Conservation (phyloP, 2,888 invertebrate genomes). For the Escarpia spicata region DNA sequence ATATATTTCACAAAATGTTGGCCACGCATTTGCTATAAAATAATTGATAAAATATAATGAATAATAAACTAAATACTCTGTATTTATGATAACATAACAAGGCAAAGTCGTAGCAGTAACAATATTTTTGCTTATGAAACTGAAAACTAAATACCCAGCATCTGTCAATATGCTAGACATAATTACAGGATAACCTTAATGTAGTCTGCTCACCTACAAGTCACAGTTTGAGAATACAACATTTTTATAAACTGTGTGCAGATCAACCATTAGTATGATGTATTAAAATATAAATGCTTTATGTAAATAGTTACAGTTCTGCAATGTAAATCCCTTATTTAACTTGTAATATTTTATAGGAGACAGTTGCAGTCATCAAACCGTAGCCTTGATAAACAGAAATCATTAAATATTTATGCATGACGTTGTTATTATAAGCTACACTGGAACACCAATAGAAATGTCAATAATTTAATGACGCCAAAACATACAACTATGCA, state of each 20-base stretch:
- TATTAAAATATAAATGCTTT: not conserved
- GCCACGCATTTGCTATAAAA: not conserved
- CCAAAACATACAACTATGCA: too few species aligned
- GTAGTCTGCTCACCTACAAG: not conserved
- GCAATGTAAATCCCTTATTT: not conserved
- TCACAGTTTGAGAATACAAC: not conserved
- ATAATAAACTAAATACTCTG: not conserved
- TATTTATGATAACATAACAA: not conserved
- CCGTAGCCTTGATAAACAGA: not conserved
- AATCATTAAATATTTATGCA: not conserved
- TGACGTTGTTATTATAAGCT: not conserved
- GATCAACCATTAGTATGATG: not conserved
- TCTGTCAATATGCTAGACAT: not conserved
- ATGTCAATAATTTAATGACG: too few species aligned
- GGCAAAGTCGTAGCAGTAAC: not conserved
- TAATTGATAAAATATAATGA: not conserved
- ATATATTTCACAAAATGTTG: too few species aligned
- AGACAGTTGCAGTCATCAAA: not conserved
- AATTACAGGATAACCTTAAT: not conserved
- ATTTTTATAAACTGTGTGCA: not conserved
- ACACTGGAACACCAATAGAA: not conserved
- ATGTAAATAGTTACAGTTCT: conserved; percentile 1
- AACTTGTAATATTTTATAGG: not conserved
- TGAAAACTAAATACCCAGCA: not conserved
- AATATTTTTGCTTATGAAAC: not conserved